A percentile compares a stretch with the other conserved stretches of the same genome.
These are phyloP conservation scores for Ophioninae sp. DNA, from an alignment of 2,888 invertebrate species.

Conservation along the genomic window DNA sequence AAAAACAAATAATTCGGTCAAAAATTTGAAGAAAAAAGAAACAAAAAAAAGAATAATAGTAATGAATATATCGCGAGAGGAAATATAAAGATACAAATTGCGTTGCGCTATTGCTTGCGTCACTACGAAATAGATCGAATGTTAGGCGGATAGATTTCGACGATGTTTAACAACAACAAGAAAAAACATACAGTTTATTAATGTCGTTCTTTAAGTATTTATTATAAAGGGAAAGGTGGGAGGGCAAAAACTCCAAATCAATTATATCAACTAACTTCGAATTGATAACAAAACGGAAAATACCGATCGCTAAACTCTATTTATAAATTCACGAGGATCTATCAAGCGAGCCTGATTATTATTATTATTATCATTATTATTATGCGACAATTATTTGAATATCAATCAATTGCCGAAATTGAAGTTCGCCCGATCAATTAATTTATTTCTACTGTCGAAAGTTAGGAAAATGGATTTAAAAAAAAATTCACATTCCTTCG, in stretches of 20 bases:
- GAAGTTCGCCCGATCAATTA: neutral
- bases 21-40: conserved; percentile 13
- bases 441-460: neutral
- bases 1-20: neutral
- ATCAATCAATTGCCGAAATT: neutral
- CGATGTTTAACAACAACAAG: neutral
- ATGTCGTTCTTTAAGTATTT: conserved; percentile 3
- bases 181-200: neutral
- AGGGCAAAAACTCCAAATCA: neutral
- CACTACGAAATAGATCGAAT: neutral
- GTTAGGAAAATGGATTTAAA: too few species aligned
- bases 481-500: too few species aligned
- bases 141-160: neutral
- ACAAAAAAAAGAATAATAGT: neutral
- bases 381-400: neutral
- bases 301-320: neutral
- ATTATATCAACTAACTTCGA: conserved; percentile 8
- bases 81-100: neutral
- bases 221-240: neutral
- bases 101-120: neutral
- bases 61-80: neutral
- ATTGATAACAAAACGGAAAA: neutral
- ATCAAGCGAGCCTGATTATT: conserved; percentile 6
- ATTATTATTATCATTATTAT: neutral
- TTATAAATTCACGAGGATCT: conserved; percentile 11